Evolutionary conservation across 30 jellyfish, hydroid and myxozoan species (phyloP), one percentile per base, ranked within the genome.

Genomic region (Cassiopea xamachana): DNA sequence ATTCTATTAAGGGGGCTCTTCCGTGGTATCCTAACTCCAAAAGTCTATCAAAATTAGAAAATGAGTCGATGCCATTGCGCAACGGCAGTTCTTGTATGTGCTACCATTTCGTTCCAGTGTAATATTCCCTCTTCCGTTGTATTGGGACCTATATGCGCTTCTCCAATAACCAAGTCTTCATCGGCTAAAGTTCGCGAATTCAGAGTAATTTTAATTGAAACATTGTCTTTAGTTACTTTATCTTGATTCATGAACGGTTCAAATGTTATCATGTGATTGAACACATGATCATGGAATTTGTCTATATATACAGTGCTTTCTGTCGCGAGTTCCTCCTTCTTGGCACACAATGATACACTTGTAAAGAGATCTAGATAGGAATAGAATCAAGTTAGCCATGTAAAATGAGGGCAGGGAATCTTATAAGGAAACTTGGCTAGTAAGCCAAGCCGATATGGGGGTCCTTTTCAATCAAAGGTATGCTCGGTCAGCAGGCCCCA

Each of bases 61-160:
- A 90, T 44, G 5, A 90, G 62, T 46, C 90, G 68, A 67, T 90
- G 97, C 97, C 97, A 90, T 70, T 90, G 97, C 71, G 97, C 97
- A 51, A 90, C 90, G 9, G 97, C 91, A 67, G 90, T 77, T 45
- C 92, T 78, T 17, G 74, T 59, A n/a, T 80, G 27, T 2, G 87
- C 60, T 8, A 69, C 59, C 90, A 83, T 77, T 76, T 90, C 97
- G 13, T 67, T 81, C 97, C 97, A 90, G 71, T 90, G 97, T 12
- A 85, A 78, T 3, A 76, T 46, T 1, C 97, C 97, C 62, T 90
- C 97, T 19, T 90, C 97, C 55, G 84, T 83, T 39, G 97, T 69
- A 48, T 68, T 46, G 13, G 90, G 97, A 7, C 97, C 97, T 19
- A 90, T 77, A 46, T 58, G 58, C 14, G 92, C 97, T n/a, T 67